phyloP scores from a whole-genome alignment of 2,797 vertebrate genomes.

The Alfaro cultratus region DNA sequence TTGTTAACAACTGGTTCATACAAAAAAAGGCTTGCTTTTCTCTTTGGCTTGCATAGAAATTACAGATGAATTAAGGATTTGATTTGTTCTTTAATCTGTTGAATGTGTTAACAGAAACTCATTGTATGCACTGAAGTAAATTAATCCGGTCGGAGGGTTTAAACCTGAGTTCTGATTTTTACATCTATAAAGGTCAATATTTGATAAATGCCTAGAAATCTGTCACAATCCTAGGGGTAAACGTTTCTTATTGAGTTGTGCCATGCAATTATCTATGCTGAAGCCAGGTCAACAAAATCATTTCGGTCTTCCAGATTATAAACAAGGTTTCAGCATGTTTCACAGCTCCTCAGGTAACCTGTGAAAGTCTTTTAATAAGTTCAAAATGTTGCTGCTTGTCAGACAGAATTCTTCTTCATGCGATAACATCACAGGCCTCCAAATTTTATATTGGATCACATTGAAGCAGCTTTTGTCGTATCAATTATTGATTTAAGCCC shows the following conservation, averaged over 20 bases:
- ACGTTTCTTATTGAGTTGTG: not conserved
- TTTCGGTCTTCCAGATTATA: not conserved
- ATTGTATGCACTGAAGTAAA: slow-evolving; percentile 8
- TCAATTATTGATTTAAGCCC: not conserved
- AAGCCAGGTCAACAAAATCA: not conserved
- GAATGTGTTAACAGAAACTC: slow-evolving; percentile 37
- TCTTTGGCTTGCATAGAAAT: slow-evolving; percentile 13
- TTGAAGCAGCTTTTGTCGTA: not conserved
- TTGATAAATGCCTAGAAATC: not conserved
- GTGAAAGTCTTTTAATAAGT: not conserved
- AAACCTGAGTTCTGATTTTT: slow-evolving; percentile 4
- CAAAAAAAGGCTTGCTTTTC: not conserved
- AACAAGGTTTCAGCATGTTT: not conserved
- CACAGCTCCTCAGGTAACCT: not conserved
- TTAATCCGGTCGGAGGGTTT: not conserved
- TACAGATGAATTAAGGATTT: slow-evolving; percentile 20
- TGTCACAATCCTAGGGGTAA: not conserved
- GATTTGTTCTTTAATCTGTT: slow-evolving; percentile 21
- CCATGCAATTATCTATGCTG: not conserved
- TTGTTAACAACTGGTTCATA: not conserved
- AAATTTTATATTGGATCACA: not conserved
- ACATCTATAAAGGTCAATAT: not conserved
- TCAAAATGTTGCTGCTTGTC: not conserved
- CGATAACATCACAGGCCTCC: not conserved
- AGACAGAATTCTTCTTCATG: not conserved